Base-by-base conservation (phyloP, 2,888 invertebrate genomes). In the Panzeria rudis region DNA sequence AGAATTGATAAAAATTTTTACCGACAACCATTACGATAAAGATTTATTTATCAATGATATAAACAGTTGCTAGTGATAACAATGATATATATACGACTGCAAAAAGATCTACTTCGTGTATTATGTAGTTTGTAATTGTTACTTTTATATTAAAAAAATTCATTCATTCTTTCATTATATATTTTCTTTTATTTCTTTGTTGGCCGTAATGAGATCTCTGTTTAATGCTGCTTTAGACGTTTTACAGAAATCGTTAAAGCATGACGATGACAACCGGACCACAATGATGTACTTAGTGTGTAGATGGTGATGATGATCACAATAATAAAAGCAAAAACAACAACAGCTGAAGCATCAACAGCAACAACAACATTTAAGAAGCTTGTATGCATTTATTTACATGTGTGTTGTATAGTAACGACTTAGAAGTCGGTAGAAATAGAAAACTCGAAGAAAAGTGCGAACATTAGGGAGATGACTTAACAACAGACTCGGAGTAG, bases 401-500 rank as follows among this genome's bases (percentile, higher is more conserved):
- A 56, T 41, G 35, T 59, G 15, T 56, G 25, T 29, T 62, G 9
- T 44, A 59, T 44, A 59, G 20, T 38, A 35, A 6, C 11, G 29
- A 47, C n/a, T 61, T 73, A 69, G 73, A 78, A 81, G 64, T 69
- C 35, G 56, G n/a, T 62, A 73, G 54, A 73, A 69, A 64, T 41
- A 71, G 11, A 72, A 66, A 64, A 59, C 25, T 54, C 9, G 23
- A 50, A 23, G 11, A 78, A 78, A 61, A 78, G 81, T 85, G 85
- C 73, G 78, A 85, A 82, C 73, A 75, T 85, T 78, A 75, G 69
- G 81, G 47, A 85, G 85, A 85, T 69, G 64, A 69, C 64, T 82
- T 82, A 77, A 82, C 69, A 77, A 82, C 69, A 75, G 11, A 38
- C 77, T 64, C 47, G 17, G n/a, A 25, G 20, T 35, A 20, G 23